Evolutionary conservation across 2,797 vertebrate species (phyloP).

Genomic region (Trematomus bernacchii): DNA sequence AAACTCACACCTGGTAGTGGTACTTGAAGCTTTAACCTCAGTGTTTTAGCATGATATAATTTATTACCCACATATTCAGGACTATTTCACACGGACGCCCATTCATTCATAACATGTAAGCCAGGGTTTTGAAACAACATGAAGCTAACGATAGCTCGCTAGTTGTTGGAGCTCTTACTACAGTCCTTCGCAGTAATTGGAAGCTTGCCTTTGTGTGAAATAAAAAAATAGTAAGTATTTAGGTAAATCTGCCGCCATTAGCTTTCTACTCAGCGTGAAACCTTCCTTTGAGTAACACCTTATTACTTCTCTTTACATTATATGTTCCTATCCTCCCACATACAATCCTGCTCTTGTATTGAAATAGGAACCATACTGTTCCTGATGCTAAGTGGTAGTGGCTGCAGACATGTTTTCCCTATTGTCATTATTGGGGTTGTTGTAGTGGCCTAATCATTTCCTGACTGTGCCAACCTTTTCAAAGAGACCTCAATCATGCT

Average conservation of each 20-base stretch:
- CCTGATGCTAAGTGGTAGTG: slow-evolving; percentile 75
- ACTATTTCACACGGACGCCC: too few species aligned
- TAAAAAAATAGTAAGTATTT: background rate
- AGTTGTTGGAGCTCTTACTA: too few species aligned
- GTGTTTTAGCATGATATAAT: too few species aligned
- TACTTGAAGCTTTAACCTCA: too few species aligned
- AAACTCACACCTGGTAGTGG: too few species aligned
- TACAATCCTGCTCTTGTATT: slow-evolving; percentile 23
- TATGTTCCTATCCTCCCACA: slow-evolving; percentile 34
- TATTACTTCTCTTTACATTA: slow-evolving; percentile 29
- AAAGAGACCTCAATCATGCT: slow-evolving; percentile 54
- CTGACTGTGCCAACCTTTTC: slow-evolving; percentile 67
- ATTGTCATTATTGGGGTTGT: slow-evolving; percentile 79
- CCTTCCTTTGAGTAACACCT: slow-evolving; percentile 36
- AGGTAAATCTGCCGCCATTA: background rate
- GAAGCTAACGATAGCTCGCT: background rate
- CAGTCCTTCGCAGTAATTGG: background rate
- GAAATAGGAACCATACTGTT: slow-evolving; percentile 68
- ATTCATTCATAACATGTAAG: background rate
- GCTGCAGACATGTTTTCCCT: slow-evolving; percentile 77
- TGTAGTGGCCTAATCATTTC: slow-evolving; percentile 81
- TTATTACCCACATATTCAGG: too few species aligned
- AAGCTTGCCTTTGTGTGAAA: background rate
- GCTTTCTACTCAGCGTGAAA: slow-evolving; percentile 19
- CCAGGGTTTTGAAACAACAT: background rate